phyloP scores from a whole-genome alignment of 2,797 vertebrate genomes.

The Jordanella pulchra region DNA sequence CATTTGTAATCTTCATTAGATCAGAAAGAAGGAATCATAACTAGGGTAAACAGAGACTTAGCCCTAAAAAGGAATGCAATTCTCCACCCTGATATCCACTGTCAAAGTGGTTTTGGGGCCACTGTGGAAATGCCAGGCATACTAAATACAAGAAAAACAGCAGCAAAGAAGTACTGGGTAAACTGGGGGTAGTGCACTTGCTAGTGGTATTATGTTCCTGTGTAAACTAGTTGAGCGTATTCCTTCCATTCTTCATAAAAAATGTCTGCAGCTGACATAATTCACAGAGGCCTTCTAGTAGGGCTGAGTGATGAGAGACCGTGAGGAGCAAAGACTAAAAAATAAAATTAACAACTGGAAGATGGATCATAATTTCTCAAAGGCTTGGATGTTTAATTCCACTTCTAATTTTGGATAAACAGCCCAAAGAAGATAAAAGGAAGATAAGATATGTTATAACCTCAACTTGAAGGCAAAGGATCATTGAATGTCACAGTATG shows the following conservation, averaged over 20 bases:
- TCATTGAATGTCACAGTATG: neutral
- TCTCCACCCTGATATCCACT: slow-evolving; percentile 42
- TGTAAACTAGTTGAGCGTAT: slow-evolving; percentile 48
- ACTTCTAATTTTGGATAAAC: slow-evolving; percentile 6
- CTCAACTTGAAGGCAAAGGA: neutral
- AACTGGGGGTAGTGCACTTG: slow-evolving; percentile 36
- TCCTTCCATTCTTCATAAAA: slow-evolving; percentile 50
- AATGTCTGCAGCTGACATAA: slow-evolving; percentile 57
- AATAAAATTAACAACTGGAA: slow-evolving; percentile 62
- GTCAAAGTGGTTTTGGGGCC: slow-evolving; percentile 33
- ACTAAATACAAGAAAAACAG: slow-evolving; percentile 64
- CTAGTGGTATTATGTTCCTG: slow-evolving; percentile 62
- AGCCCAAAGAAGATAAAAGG: slow-evolving; percentile 18
- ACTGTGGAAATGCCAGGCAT: slow-evolving; percentile 54
- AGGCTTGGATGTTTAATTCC: slow-evolving; percentile 11
- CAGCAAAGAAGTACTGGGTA: slow-evolving; percentile 36
- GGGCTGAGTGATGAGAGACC: slow-evolving; percentile 53
- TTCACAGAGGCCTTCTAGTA: slow-evolving; percentile 51
- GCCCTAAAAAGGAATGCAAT: slow-evolving; percentile 39
- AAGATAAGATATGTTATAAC: neutral
- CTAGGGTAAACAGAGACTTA: slow-evolving; percentile 19
- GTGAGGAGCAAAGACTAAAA: slow-evolving; percentile 40
- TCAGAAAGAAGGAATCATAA: neutral
- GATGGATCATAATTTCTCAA: slow-evolving; percentile 36
- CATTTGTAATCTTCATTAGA: neutral